Conservation (phyloP, 2,888 invertebrate genomes). For the Epirrhoe tristata region DNA sequence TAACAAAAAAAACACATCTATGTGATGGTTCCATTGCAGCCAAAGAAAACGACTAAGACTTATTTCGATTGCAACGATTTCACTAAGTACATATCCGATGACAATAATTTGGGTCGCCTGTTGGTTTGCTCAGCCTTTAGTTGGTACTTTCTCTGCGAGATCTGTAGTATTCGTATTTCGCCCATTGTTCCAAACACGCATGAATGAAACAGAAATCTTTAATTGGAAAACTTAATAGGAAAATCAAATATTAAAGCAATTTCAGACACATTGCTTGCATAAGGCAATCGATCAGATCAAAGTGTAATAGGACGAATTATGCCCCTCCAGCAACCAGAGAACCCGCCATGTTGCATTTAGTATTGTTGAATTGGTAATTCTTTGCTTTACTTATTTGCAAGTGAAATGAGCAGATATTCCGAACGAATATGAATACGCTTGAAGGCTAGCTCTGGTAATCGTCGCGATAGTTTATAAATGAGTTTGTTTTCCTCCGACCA, state of each 20-base stretch:
- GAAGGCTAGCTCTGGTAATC: constrained; percentile 17
- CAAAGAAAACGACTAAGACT: constrained; percentile 3
- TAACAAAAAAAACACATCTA: constrained; percentile 24
- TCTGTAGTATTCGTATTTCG: constrained; percentile 40
- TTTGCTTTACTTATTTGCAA: constrained; percentile 29
- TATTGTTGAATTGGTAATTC: constrained; percentile 20
- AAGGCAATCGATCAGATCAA: too few relatives aligned
- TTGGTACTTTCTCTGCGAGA: constrained; percentile 59
- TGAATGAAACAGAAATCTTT: not conserved
- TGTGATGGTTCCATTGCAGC: not conserved
- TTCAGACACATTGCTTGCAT: not conserved
- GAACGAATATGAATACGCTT: constrained; percentile 30
- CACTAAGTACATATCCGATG: constrained; percentile 53
- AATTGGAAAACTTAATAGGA: too few relatives aligned
- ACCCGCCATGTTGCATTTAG: constrained; percentile 16
- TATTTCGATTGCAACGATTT: constrained; percentile 52
- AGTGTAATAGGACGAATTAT: constrained; percentile 6
- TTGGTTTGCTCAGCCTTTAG: constrained; percentile 62
- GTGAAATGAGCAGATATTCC: constrained; percentile 25
- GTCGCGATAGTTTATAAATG: constrained; percentile 22
- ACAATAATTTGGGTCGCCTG: constrained; percentile 62
- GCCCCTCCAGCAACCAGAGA: not conserved
- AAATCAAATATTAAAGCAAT: not conserved
- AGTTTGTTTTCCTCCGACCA: constrained; percentile 32
- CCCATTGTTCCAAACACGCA: constrained; percentile 5